Evolutionary conservation across 2,888 invertebrate genomes (phyloP).

Genomic region (Thysanoteuthis rhombus): DNA sequence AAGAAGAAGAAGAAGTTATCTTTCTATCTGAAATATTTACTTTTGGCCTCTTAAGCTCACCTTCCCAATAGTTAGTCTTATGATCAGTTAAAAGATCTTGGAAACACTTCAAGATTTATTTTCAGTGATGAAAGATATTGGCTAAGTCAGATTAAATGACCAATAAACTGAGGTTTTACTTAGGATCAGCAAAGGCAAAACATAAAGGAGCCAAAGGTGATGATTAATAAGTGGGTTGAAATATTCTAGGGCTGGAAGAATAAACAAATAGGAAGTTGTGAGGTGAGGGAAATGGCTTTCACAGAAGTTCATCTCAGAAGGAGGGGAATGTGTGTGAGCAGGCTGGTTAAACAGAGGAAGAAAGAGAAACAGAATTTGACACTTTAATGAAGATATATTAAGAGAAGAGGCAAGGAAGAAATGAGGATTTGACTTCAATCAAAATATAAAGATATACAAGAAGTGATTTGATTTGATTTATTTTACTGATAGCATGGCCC

Average conservation of each 20-base stretch:
- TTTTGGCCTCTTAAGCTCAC: not conserved
- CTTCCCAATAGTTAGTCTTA: not conserved
- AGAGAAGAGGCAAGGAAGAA: not conserved
- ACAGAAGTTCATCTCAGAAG: not conserved
- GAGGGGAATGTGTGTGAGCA: not conserved
- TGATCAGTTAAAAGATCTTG: not conserved
- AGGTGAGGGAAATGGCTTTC: not conserved
- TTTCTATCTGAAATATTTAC: not conserved
- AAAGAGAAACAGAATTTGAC: not conserved
- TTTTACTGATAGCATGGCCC: too few relatives aligned
- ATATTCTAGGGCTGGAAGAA: not conserved
- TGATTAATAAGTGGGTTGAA: not conserved
- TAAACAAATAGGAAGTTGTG: not conserved
- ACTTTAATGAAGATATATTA: not conserved
- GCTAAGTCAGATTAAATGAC: not conserved
- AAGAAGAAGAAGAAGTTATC: too few relatives aligned
- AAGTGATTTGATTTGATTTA: too few relatives aligned
- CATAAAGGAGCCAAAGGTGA: not conserved
- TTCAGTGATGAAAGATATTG: not conserved
- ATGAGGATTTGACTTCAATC: too few relatives aligned
- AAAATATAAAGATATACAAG: too few relatives aligned
- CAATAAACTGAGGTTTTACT: not conserved
- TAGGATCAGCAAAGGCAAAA: not conserved
- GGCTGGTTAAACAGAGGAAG: not conserved
- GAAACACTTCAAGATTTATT: not conserved